Percentiles rank a stretch among this genome's conserved stretches.
Conservation (phyloP, 2,888 invertebrate species). For the Urechis unicinctus region DNA sequence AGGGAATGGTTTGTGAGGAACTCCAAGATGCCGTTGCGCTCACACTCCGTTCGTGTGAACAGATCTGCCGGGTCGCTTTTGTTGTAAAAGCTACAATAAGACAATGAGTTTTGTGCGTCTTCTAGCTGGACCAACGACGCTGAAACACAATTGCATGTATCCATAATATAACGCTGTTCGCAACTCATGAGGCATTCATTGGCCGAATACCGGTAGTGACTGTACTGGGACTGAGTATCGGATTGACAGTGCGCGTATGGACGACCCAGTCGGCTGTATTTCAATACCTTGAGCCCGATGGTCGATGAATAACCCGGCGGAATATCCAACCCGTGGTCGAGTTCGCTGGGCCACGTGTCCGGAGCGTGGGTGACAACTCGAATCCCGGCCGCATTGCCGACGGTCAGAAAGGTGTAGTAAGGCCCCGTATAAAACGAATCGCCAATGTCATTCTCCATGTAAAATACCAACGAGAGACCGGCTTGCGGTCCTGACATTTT, state of each 20-base stretch:
- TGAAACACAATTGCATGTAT: neutral
- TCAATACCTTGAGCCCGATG: conserved; percentile 2
- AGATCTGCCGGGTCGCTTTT: neutral
- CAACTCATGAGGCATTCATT: conserved; percentile 7
- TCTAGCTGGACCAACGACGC: conserved; percentile 1
- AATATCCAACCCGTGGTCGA: conserved; percentile 43
- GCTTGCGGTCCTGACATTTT: conserved; percentile 41
- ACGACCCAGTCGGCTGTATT: conserved; percentile 1
- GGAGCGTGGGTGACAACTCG: conserved; percentile 43
- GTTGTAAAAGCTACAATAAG: conserved; percentile 7
- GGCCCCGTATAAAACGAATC: conserved; percentile 33
- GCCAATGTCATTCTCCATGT: conserved; percentile 40
- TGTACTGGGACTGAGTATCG: neutral
- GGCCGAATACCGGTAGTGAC: conserved; percentile 4
- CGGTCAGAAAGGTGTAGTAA: conserved; percentile 35
- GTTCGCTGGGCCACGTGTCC: conserved; percentile 40
- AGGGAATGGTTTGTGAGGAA: neutral
- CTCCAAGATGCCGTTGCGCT: neutral
- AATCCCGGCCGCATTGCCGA: conserved; percentile 38
- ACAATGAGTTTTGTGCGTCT: neutral
- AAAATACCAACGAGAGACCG: conserved; percentile 39
- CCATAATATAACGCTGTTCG: conserved; percentile 6
- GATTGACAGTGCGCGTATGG: conserved; percentile 6
- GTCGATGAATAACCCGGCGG: conserved; percentile 42
- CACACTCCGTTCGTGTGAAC: conserved; percentile 1